Percentiles rank a stretch among this genome's conserved stretches.
These are phyloP conservation scores for Xyrauchen texanus DNA, from an alignment of 2,113 vertebrate species.

Conservation along the genomic window DNA sequence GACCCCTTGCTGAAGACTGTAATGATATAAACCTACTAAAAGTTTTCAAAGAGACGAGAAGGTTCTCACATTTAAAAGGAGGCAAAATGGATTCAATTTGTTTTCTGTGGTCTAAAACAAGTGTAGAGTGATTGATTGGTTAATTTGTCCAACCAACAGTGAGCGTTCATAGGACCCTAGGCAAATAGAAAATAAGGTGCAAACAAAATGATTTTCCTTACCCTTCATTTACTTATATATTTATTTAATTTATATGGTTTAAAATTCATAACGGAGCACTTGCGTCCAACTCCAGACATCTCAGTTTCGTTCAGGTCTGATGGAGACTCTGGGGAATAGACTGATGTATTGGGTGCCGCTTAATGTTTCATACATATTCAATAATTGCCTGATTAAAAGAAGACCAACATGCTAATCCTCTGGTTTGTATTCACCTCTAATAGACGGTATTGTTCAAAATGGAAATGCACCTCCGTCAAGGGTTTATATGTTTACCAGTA, in stretches of 20 bases:
- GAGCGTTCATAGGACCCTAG: no score
- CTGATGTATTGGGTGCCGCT: not conserved
- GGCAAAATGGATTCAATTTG: not conserved
- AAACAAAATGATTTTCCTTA: not conserved
- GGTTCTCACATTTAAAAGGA: constrained; percentile 4
- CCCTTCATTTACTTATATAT: not conserved
- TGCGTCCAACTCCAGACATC: constrained; percentile 1
- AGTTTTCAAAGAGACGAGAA: not conserved
- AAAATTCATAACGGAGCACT: constrained; percentile 15
- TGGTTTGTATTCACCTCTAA: not conserved
- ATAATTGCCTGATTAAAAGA: constrained; percentile 29
- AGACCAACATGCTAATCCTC: constrained; percentile 9
- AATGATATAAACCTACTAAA: not conserved
- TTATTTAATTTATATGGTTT: constrained; percentile 16
- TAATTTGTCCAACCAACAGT: no score
- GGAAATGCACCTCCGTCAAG: not conserved
- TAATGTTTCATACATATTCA: constrained; percentile 39
- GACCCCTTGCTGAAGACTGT: no score
- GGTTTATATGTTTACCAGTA: no score
- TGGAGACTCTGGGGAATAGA: not conserved
- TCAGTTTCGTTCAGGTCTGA: constrained; percentile 19
- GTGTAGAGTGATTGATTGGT: no score
- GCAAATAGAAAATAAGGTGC: no score
- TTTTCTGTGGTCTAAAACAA: no score
- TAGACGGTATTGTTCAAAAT: constrained; percentile 17